Evolutionary conservation across 2,797 vertebrate species (phyloP).

Genomic region (Gobio occitaniae): DNA sequence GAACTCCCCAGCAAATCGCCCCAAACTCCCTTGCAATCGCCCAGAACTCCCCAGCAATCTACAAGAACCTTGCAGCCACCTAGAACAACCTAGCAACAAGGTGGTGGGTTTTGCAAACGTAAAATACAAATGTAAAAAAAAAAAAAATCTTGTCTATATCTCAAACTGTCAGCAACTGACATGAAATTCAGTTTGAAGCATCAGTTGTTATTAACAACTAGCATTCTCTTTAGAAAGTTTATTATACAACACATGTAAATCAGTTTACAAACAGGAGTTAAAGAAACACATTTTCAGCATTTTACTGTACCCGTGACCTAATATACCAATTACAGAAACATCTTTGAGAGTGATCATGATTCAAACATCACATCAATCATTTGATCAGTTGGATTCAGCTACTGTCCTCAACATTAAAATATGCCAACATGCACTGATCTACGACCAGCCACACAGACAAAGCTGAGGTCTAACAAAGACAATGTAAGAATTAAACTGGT

Average conservation of each 20-base stretch:
- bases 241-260: constrained; percentile 44
- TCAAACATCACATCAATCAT: not conserved
- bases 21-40: too few relatives aligned
- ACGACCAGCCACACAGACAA: not conserved
- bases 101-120: not conserved
- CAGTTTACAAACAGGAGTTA: constrained; percentile 45
- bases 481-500: not conserved
- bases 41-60: not conserved
- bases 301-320: not conserved
- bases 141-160: not conserved
- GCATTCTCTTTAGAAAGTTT: constrained; percentile 34
- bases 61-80: not conserved
- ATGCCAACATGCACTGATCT: not conserved
- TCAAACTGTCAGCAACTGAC: not conserved
- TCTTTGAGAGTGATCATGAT: constrained; percentile 4
- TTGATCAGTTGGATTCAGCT: not conserved
- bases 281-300: constrained; percentile 38
- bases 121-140: not conserved
- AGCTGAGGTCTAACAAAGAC: not conserved
- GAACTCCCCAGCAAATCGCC: too few relatives aligned
- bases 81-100: not conserved
- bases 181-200: not conserved
- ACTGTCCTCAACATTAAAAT: not conserved
- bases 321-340: constrained; percentile 5
- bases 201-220: not conserved